Conservation (phyloP, 2,797 vertebrate genomes). For the Poecilia gillii region DNA sequence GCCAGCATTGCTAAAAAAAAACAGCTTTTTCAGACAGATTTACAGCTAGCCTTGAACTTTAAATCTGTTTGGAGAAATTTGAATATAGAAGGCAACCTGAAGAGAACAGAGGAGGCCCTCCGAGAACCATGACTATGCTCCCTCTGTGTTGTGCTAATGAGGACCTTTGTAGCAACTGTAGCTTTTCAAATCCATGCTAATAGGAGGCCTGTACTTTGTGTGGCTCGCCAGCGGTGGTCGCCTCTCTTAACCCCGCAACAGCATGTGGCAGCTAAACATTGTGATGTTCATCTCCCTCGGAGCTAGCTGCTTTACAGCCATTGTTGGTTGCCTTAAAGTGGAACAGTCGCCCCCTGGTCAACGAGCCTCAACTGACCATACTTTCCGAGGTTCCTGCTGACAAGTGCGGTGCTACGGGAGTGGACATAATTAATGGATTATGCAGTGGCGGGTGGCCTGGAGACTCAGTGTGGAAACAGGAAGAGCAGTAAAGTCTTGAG, state of each 20-base stretch:
- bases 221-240: constrained; percentile 56
- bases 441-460: constrained; percentile 66
- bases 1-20: constrained; percentile 47
- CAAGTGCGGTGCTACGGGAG: constrained; percentile 59
- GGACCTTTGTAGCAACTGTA: constrained; percentile 77
- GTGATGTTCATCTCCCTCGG: constrained; percentile 56
- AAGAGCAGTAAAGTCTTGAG: constrained; percentile 56
- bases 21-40: constrained; percentile 65
- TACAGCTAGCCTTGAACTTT: constrained; percentile 74
- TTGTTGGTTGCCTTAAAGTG: constrained; percentile 29
- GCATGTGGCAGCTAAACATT: constrained; percentile 68
- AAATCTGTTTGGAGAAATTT: constrained; percentile 75
- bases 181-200: constrained; percentile 81
- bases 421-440: constrained; percentile 72
- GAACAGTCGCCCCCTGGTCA: constrained; percentile 18
- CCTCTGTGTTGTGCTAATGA: constrained; percentile 84
- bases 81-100: constrained; percentile 75
- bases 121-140: constrained; percentile 66
- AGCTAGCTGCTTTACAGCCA: constrained; percentile 34
- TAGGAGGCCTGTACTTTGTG: constrained; percentile 75
- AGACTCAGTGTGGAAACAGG: constrained; percentile 53
- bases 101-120: constrained; percentile 73
- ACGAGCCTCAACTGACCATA: constrained; percentile 47
- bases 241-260: constrained; percentile 64
- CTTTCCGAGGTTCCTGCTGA: constrained; percentile 69